Percentiles rank a stretch among this genome's conserved stretches.
These are phyloP conservation scores for Toxotes chatareus DNA, from an alignment of 2,113 vertebrate species.

Conservation along the genomic window DNA sequence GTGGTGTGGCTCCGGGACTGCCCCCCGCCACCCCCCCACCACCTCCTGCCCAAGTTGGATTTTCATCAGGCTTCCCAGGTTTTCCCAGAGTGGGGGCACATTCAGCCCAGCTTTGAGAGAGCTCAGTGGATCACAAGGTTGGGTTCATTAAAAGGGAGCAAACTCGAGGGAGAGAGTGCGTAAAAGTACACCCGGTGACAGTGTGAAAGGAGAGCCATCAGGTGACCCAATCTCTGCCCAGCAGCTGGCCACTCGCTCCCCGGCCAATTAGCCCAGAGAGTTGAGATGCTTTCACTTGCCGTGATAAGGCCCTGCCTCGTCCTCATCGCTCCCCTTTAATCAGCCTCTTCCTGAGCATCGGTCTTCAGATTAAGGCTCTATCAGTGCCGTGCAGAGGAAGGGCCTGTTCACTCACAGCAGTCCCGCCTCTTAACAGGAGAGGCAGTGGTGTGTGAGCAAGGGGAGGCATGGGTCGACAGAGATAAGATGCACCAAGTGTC, in stretches of 20 bases:
- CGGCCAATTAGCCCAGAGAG: slow-evolving; percentile 72
- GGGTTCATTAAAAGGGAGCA: slow-evolving; percentile 54
- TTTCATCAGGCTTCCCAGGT: no score
- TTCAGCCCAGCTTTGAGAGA: slow-evolving; percentile 7
- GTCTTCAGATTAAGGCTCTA: slow-evolving; percentile 74
- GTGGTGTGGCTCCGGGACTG: slow-evolving; percentile 43
- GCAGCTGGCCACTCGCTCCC: slow-evolving; percentile 73
- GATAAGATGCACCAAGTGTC: slow-evolving; percentile 54
- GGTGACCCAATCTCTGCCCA: slow-evolving; percentile 78
- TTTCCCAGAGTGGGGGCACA: slow-evolving; percentile 1
- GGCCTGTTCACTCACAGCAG: slow-evolving; percentile 61
- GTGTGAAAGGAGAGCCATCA: slow-evolving; percentile 56
- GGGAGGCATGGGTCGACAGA: slow-evolving; percentile 71
- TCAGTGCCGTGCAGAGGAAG: slow-evolving; percentile 65
- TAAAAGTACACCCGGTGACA: slow-evolving; percentile 49
- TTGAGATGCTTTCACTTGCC: slow-evolving; percentile 59
- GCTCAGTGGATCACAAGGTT: slow-evolving; percentile 36
- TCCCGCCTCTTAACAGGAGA: slow-evolving; percentile 62
- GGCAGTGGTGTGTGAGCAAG: slow-evolving; percentile 54
- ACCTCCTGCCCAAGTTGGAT: background rate
- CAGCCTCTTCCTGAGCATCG: slow-evolving; percentile 70
- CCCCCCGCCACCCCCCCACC: background rate
- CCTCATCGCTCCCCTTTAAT: slow-evolving; percentile 67
- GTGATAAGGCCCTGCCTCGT: slow-evolving; percentile 73
- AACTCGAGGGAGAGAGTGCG: slow-evolving; percentile 43